A percentile compares a stretch with the other conserved stretches of the same genome.
Evolutionary conservation across 2,797 vertebrate genomes (phyloP).

Genomic region (Microctenopoma lineatum): DNA sequence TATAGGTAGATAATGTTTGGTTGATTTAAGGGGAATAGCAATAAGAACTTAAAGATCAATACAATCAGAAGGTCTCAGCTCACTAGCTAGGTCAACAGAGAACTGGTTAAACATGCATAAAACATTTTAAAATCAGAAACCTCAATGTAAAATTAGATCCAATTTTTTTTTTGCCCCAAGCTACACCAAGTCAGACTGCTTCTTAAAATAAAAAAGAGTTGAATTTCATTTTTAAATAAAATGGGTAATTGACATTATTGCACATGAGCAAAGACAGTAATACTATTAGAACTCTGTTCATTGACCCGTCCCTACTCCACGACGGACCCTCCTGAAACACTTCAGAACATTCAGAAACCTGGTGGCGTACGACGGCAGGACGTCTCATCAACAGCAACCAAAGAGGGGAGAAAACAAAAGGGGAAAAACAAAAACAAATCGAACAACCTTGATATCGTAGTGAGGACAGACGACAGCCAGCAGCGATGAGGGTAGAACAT

Average conservation of each 20-base stretch:
- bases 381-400: conserved; percentile 48
- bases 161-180: conserved; percentile 57
- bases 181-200: conserved; percentile 44
- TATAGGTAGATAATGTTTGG: conserved; percentile 81
- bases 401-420: not conserved
- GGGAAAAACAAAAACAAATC: not conserved
- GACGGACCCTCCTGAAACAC: conserved; percentile 64
- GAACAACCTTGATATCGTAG: not conserved
- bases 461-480: conserved; percentile 59
- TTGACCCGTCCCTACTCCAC: conserved; percentile 40
- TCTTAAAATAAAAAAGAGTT: conserved; percentile 36
- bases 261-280: conserved; percentile 83
- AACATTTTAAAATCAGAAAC: conserved; percentile 26
- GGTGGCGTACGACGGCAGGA: conserved; percentile 41
- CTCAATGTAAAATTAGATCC: conserved; percentile 53
- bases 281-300: conserved; percentile 75
- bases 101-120: conserved; percentile 76
- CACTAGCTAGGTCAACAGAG: conserved; percentile 78
- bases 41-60: conserved; percentile 72
- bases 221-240: conserved; percentile 77
- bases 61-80: conserved; percentile 84
- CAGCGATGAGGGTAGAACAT: conserved; percentile 67
- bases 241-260: conserved; percentile 83
- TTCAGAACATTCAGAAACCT: conserved; percentile 72
- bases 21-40: conserved; percentile 72